Base-by-base conservation (phyloP, 2,113 vertebrate genomes). In the Ifrita kowaldi region DNA sequence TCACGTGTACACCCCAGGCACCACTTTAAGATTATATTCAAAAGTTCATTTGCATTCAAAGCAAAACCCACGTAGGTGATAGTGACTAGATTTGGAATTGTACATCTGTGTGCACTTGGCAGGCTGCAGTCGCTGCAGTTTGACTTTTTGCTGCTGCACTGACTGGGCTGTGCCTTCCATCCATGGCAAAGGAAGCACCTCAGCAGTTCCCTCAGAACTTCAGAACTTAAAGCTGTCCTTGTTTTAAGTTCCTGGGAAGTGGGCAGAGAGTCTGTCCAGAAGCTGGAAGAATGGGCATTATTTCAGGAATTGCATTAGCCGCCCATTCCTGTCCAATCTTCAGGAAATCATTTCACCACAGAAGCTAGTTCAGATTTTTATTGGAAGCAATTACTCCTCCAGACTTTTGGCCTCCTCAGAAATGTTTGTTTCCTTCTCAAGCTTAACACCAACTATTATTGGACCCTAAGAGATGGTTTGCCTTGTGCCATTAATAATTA, bases 1-100 rank as follows among this genome's bases (percentile, higher is more conserved):
- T 80, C 83, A 92, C 17, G 8, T 68, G 35, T 87, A 20, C 37
- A 77, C 83, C 74, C 77, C 60, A 56, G 83, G 35, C 44, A 78
- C 42, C 39, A n/a, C 81, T 94, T 82, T 52, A 74, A 70, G 74
- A 92, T 87, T 87, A 16, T 33, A 39, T 57, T 86, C 60, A 24
- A 27, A 77, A 74, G 41, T 81, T 21, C 47, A 76, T 91, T 93
- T 95, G 26, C 46, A 85, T 92, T 94, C 62, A 63, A 79, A 96
- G 56, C 64, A 44, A 84, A 87, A 35, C 23, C 35, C 84, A 28
- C 20, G 27, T 63, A 63, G 63, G 37, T 88, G 91, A 68, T 11
- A 47, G 55, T 0, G 5, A 55, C 68, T 19, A 52, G 67, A 47
- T 84, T 74, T 28, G 16, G 52, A 67, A 56, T 26, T 52, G 56